phyloP scores from a whole-genome alignment of 2,888 invertebrate species.

The Drosophila quinaria region DNA sequence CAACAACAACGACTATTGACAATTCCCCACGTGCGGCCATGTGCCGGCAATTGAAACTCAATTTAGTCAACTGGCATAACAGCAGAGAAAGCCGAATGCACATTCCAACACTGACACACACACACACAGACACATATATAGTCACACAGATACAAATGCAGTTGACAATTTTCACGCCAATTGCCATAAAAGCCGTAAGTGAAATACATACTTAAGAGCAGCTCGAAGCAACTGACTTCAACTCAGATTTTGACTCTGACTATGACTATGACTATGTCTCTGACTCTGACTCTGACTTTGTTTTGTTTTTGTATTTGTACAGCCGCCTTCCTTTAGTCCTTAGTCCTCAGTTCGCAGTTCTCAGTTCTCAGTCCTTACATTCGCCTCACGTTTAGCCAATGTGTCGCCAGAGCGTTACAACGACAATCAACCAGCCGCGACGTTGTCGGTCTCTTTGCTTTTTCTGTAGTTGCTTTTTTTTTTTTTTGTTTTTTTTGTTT shows the following conservation, averaged over 20 bases:
- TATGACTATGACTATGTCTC: slow-evolving; percentile 1
- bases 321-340: slow-evolving; percentile 17
- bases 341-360: slow-evolving; percentile 25
- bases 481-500: slow-evolving; percentile 16
- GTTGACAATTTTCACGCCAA: slow-evolving; percentile 78
- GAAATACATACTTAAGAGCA: slow-evolving; percentile 75
- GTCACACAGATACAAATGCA: slow-evolving; percentile 61
- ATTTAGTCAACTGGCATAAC: slow-evolving; percentile 71
- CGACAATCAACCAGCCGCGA: slow-evolving; percentile 73
- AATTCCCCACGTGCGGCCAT: slow-evolving; percentile 74
- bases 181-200: slow-evolving; percentile 76
- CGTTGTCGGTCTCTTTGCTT: slow-evolving; percentile 33
- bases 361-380: slow-evolving; percentile 40
- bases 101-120: slow-evolving; percentile 11
- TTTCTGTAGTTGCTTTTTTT: slow-evolving; percentile 2
- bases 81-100: slow-evolving; percentile 24
- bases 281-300: neutral
- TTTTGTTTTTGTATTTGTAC: slow-evolving; percentile 18
- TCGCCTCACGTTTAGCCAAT: slow-evolving; percentile 75
- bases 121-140: slow-evolving; percentile 3
- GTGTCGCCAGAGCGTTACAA: slow-evolving; percentile 65
- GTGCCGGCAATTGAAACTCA: slow-evolving; percentile 77
- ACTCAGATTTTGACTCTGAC: slow-evolving; percentile 34
- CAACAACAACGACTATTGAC: slow-evolving; percentile 58
- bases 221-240: slow-evolving; percentile 23